Conservation (phyloP, 1,140 invertebrate species). For the Diabrotica undecimpunctata region DNA sequence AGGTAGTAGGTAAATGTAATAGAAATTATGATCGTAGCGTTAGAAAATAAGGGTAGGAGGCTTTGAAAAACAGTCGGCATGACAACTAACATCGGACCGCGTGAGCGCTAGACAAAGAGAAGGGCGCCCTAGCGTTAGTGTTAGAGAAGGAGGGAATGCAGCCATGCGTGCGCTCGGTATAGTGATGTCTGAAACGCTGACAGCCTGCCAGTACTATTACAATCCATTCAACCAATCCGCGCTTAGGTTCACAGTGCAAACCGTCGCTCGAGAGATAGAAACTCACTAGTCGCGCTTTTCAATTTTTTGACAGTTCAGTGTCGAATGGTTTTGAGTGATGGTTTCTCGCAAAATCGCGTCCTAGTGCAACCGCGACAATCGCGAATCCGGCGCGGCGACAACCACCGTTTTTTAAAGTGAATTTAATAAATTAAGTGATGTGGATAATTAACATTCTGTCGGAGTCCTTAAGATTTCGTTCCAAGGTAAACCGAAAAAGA, state of each 20-base stretch:
- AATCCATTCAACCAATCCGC: conserved; percentile 44
- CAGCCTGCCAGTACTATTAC: conserved; percentile 48
- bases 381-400: not conserved
- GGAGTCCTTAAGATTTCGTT: conserved; percentile 18
- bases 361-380: conserved; percentile 21
- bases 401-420: conserved; percentile 9
- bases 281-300: conserved; percentile 34
- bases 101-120: conserved; percentile 31
- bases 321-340: not conserved
- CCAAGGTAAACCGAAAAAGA: conserved; percentile 14
- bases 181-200: conserved; percentile 50
- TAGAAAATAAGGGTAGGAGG: conserved; percentile 45
- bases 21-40: conserved; percentile 42
- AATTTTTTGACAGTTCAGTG: conserved; percentile 43
- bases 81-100: conserved; percentile 26
- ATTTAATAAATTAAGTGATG: conserved; percentile 27
- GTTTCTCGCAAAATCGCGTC: conserved; percentile 14
- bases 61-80: conserved; percentile 36
- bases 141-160: conserved; percentile 20
- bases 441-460: conserved; percentile 28
- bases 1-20: conserved; percentile 32
- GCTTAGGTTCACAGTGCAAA: conserved; percentile 41
- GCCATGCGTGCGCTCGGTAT: conserved; percentile 41
- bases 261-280: conserved; percentile 37
- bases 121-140: not conserved